phyloP scores from a whole-genome alignment of 2,797 vertebrate species.

The Geotrypetes seraphini region DNA sequence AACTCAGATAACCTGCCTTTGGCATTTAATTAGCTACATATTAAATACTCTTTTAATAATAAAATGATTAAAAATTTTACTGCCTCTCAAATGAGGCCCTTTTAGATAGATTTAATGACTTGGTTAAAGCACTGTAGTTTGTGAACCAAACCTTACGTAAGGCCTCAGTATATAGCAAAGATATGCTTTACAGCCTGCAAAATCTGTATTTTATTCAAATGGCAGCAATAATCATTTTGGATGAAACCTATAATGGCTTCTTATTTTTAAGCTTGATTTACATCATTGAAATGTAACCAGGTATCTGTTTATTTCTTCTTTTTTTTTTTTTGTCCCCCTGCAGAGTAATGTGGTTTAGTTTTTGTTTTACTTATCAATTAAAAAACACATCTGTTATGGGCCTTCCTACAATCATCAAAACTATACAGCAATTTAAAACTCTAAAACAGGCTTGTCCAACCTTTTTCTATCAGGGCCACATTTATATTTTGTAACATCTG shows the following conservation, averaged over 20 bases:
- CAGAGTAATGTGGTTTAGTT: too few species aligned
- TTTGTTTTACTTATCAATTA: too few species aligned
- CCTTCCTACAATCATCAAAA: too few species aligned
- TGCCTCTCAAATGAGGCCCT: slow-evolving; percentile 96
- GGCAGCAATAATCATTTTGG: slow-evolving; percentile 81
- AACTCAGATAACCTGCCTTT: slow-evolving; percentile 99
- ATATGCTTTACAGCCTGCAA: slow-evolving; percentile 85
- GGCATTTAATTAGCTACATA: slow-evolving; percentile 99
- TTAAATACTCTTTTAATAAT: slow-evolving; percentile 99
- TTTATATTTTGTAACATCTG: too few species aligned
- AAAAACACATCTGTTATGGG: too few species aligned
- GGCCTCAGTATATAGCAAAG: slow-evolving; percentile 79
- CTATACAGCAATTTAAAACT: too few species aligned
- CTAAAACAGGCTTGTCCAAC: too few species aligned
- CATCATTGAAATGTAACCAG: slow-evolving; percentile 54
- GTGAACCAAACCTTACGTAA: slow-evolving; percentile 77
- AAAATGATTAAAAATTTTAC: slow-evolving; percentile 99
- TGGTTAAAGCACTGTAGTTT: slow-evolving; percentile 75
- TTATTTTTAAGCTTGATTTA: slow-evolving; percentile 65
- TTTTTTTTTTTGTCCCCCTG: too few species aligned
- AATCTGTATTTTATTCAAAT: slow-evolving; percentile 91
- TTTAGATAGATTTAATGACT: slow-evolving; percentile 96
- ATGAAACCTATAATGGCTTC: slow-evolving; percentile 66
- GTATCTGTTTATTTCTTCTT: too few species aligned
- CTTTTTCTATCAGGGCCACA: too few species aligned